Conservation (phyloP, 2,113 vertebrate genomes). For the Nettapus auritus region DNA sequence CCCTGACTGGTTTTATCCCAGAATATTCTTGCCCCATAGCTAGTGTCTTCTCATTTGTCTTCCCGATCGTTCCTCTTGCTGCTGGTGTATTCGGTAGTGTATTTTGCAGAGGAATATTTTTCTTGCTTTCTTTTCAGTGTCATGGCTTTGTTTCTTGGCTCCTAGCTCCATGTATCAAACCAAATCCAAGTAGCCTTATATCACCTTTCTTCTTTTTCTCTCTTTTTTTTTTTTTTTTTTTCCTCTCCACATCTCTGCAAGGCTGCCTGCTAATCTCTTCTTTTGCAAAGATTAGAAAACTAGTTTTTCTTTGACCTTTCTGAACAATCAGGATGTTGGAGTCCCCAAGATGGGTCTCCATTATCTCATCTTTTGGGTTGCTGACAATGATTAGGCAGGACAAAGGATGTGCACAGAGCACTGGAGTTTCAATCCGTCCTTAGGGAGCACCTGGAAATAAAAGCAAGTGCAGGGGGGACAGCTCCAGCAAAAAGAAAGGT, state of each 20-base stretch:
- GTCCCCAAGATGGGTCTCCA: conserved; percentile 17
- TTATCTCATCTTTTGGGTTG: conserved; percentile 56
- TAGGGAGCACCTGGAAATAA: conserved; percentile 36
- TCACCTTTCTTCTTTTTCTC: conserved; percentile 2
- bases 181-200: not conserved
- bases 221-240: not conserved
- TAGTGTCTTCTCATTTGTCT: not conserved
- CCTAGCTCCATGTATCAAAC: not conserved
- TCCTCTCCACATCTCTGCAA: not conserved
- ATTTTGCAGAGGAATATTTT: not conserved
- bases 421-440: conserved; percentile 1
- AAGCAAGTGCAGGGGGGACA: conserved; percentile 22
- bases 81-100: not conserved
- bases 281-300: conserved; percentile 45
- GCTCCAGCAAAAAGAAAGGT: conserved; percentile 23
- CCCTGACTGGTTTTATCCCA: not conserved
- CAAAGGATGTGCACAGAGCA: conserved; percentile 36
- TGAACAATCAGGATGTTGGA: conserved; percentile 54
- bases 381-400: conserved; percentile 50
- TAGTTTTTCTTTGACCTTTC: conserved; percentile 63
- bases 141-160: not conserved
- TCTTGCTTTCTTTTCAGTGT: not conserved
- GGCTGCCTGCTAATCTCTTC: conserved; percentile 50
- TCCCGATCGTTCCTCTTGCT: not conserved
- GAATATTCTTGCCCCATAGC: not conserved